These are phyloP conservation scores for Anolis sagrei DNA, from an alignment of 2,113 vertebrate genomes.

Conservation along the genomic window DNA sequence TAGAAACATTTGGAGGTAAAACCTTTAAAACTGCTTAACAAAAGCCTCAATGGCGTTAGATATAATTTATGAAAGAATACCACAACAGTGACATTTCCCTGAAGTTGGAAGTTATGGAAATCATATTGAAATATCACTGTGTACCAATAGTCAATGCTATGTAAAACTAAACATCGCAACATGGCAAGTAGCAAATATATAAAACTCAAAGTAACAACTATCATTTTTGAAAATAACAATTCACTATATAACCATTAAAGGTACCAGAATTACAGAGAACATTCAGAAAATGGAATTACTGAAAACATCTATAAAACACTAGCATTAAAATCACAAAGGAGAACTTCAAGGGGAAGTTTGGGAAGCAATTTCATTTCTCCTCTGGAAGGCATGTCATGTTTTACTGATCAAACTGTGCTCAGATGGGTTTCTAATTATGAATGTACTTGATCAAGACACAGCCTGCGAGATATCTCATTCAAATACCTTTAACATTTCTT, in stretches of 20 bases:
- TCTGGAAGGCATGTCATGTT: background rate
- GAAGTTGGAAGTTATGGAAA: background rate
- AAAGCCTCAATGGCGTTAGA: slow-evolving; percentile 16
- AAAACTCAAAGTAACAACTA: background rate
- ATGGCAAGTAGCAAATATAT: background rate
- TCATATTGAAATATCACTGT: background rate
- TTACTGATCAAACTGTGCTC: background rate
- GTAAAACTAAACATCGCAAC: background rate
- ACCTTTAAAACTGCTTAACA: slow-evolving; percentile 14
- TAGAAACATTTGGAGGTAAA: background rate
- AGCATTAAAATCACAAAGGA: background rate
- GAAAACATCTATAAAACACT: background rate
- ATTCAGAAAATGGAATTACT: background rate
- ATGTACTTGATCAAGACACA: background rate
- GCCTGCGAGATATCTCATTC: no score
- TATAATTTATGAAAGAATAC: background rate
- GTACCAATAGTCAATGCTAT: background rate
- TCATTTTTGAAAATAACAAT: background rate
- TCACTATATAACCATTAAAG: background rate
- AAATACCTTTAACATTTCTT: background rate
- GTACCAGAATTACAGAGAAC: background rate
- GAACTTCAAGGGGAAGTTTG: background rate
- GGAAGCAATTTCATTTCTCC: background rate
- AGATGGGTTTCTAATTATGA: background rate
- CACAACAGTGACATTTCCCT: background rate